Conservation (phyloP, 2,888 invertebrate genomes). For the Teinopalpus imperialis region DNA sequence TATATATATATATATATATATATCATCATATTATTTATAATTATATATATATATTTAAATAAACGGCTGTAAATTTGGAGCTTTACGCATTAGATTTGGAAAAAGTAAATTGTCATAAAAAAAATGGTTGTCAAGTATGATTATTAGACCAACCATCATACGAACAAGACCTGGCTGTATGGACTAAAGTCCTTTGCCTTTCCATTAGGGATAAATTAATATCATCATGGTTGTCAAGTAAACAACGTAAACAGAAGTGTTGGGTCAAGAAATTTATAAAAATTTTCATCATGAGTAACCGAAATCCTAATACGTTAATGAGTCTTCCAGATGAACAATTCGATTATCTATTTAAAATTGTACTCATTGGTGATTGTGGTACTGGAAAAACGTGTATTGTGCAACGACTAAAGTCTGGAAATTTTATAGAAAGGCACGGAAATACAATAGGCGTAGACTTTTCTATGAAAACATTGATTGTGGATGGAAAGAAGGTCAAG, state of each 20-base stretch:
- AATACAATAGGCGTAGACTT: conserved; percentile 99
- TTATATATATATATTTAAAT: too few relatives aligned
- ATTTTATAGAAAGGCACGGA: conserved; percentile 96
- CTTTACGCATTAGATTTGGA: too few relatives aligned
- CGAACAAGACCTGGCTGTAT: too few relatives aligned
- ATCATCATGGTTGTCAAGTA: conserved; percentile 42
- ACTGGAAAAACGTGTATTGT: conserved; percentile 97
- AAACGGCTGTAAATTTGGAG: too few relatives aligned
- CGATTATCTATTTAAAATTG: conserved; percentile 97
- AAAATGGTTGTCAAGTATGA: conserved; percentile 40
- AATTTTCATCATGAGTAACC: conserved; percentile 83
- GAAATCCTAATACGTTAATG: conserved; percentile 89
- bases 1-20: too few relatives aligned
- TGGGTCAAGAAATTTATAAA: too few relatives aligned
- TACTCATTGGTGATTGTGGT: conserved; percentile 95
- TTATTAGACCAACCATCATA: too few relatives aligned
- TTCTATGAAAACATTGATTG: conserved; percentile 97
- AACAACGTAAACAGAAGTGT: conserved; percentile 56
- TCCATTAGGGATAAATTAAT: too few relatives aligned
- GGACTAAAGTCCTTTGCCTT: too few relatives aligned
- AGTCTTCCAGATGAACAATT: conserved; percentile 90
- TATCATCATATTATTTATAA: too few relatives aligned
- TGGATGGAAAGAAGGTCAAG: conserved; percentile 97
- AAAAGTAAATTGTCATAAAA: conserved; percentile 16
- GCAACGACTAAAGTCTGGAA: conserved; percentile 97